Base-by-base conservation (phyloP, 2,888 invertebrate species). In the Melangyna quadrimaculata region DNA sequence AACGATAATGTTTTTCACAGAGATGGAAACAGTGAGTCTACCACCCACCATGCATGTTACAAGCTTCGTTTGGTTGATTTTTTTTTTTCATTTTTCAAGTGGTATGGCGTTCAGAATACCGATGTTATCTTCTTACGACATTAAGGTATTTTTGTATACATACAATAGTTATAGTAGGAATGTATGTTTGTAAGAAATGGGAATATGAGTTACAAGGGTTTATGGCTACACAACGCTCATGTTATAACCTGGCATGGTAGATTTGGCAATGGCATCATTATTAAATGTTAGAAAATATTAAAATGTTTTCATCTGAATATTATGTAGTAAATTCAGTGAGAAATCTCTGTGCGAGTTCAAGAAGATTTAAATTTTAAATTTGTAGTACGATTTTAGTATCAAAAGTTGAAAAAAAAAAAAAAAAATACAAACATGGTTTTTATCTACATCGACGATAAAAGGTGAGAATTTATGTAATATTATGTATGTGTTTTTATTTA, bases 231-330 rank as follows among this genome's bases (percentile, higher is more conserved):
- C 32, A 57, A 77, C 24, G 32, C 27, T 63, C 17, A 32, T 63
- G 75, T 29, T n/a, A 48, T 45, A 22, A 51, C 59, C 59, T 35
- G 57, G 61, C 22, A 19, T 27, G 43, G 57, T 43, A 73, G 51
- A 79, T 59, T 73, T 70, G 83, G 70, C 57, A 84, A 67, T n/a
- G 70, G 79, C 65, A 84, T 84, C 75, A 72, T 84, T 84, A 79
- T 84, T 79, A 84, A 84, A 75, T 79, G 59, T 57, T 45, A 22
- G 61, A 77, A 78, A 78, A 75, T 79, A 75, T 79, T 75, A 75
- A 84, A 84, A 73, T 84, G 53, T 72, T 79, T 77, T 67, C 75
- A 67, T 77, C 61, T 51, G 71, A 61, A 84, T 75, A 61, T 79
- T 71, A 72, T 61, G 57, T 70, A 75, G 71, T 84, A 79, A 84